phyloP scores from a whole-genome alignment of 2,888 invertebrate genomes.

The Polylopha cassiicola region DNA sequence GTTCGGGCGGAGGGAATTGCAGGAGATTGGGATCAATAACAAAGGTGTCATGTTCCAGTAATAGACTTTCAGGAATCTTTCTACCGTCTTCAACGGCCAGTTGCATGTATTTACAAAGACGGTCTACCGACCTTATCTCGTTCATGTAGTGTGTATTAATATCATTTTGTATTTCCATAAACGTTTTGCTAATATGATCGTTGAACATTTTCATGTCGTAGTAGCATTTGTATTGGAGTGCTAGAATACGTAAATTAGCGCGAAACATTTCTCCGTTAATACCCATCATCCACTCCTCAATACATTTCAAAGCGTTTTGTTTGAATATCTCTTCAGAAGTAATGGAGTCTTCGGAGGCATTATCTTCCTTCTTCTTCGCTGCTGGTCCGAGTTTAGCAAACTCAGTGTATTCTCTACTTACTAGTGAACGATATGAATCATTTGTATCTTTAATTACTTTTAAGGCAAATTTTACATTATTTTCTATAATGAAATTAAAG shows the following conservation, averaged over 20 bases:
- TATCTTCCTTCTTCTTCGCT: conserved; percentile 54
- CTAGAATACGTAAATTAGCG: conserved; percentile 57
- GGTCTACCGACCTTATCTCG: conserved; percentile 68
- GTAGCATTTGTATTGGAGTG: conserved; percentile 55
- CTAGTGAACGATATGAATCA: conserved; percentile 48
- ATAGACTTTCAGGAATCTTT: conserved; percentile 62
- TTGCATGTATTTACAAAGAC: conserved; percentile 69
- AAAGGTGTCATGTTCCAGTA: conserved; percentile 69
- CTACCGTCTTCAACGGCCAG: conserved; percentile 70
- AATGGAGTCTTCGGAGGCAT: conserved; percentile 40
- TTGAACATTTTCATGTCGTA: conserved; percentile 64
- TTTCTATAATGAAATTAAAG: conserved; percentile 59
- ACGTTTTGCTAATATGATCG: conserved; percentile 58
- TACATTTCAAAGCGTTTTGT: conserved; percentile 56
- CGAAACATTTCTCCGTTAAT: conserved; percentile 76
- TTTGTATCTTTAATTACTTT: conserved; percentile 56
- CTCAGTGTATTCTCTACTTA: conserved; percentile 58
- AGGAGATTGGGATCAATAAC: conserved; percentile 65
- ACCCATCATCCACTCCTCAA: conserved; percentile 78
- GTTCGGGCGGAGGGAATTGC: conserved; percentile 43
- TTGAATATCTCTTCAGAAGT: conserved; percentile 56
- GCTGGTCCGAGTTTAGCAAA: conserved; percentile 48
- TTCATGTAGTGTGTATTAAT: conserved; percentile 65
- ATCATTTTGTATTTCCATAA: conserved; percentile 58
- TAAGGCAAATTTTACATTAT: conserved; percentile 57